Base-by-base conservation (phyloP, 2,888 invertebrate genomes). In the Acleris sparsana region DNA sequence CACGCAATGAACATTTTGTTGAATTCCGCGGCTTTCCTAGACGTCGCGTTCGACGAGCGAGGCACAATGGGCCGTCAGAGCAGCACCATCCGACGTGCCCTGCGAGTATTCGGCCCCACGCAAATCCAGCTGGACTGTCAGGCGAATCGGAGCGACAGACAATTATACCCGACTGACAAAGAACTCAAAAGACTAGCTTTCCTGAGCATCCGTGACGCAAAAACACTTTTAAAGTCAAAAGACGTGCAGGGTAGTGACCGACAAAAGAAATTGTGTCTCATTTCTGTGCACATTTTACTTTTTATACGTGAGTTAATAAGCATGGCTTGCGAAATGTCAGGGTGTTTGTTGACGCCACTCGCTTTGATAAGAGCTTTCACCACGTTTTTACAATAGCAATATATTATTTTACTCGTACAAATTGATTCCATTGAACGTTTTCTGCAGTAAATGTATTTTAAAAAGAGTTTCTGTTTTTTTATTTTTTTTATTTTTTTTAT, bases 281-380 rank as follows among this genome's bases (percentile, higher is more conserved):
- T 75, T 76, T 64, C 67, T 29, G 53, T 53, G n/a, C 3, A 55
- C 57, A 67, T 71, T 68, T 59, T 52, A 57, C 63, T 59, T 74
- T 60, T 76, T 73, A 57, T 57, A 55, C 55, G 18, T 43, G 73
- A 67, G 61, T 66, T 68, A 55, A 70, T 72, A 66, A 69, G 75
- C 58, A 73, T 71, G 74, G 25, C 74, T 71, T 51, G 68, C 74
- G 69, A 69, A 75, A 73, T 75, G 75, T 77, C 74, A 70, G 72
- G 73, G 69, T 64, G 64, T 59, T 73, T 60, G 66, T 52, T 79
- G 79, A 80, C 77, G 78, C 78, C 60, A 62, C 56, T 52, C 53
- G 46, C 48, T 57, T 66, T 64, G 58, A 43, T 53, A 51, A 46
- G 16, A 51, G 43, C 65, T 61, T 61, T 61, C 65, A 62, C 61